These are phyloP conservation scores for Anolis carolinensis DNA, from an alignment of 2,113 vertebrate species.

Conservation along the genomic window DNA sequence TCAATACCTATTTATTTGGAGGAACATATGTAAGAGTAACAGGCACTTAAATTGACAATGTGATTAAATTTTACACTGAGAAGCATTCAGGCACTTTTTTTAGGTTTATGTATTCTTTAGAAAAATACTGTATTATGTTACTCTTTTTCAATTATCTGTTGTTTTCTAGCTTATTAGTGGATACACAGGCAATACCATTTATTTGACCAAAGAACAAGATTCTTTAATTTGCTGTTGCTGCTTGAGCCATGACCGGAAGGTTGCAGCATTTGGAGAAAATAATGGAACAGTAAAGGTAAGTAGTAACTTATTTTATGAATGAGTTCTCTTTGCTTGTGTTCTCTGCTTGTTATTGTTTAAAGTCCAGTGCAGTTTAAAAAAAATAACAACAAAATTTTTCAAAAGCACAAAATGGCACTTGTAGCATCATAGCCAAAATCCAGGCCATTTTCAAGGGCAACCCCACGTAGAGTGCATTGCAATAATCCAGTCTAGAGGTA, in stretches of 20 bases:
- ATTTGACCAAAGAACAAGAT: slow-evolving; percentile 78
- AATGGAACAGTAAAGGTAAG: slow-evolving; percentile 86
- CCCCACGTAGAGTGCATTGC: too few relatives aligned
- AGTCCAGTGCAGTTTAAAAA: neutral
- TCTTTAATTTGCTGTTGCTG: slow-evolving; percentile 86
- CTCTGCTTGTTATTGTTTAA: neutral
- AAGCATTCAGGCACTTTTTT: too few relatives aligned
- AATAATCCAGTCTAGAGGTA: too few relatives aligned
- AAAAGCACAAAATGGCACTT: neutral
- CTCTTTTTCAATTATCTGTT: slow-evolving; percentile 37
- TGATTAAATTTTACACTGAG: neutral
- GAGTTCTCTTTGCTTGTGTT: neutral
- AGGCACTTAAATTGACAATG: neutral
- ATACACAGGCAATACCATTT: slow-evolving; percentile 75
- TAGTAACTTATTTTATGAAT: neutral
- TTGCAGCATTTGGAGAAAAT: slow-evolving; percentile 82
- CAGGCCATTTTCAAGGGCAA: too few relatives aligned
- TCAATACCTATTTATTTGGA: neutral
- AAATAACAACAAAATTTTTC: too few relatives aligned
- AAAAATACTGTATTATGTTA: neutral
- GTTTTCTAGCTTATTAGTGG: slow-evolving; percentile 84
- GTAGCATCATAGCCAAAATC: too few relatives aligned
- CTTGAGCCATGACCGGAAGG: slow-evolving; percentile 75
- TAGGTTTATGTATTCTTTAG: neutral
- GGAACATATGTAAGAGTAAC: neutral